Percentiles rank a stretch among this genome's conserved stretches.
phyloP scores from a whole-genome alignment of 2,113 vertebrate species.

The Xenus cinereus region DNA sequence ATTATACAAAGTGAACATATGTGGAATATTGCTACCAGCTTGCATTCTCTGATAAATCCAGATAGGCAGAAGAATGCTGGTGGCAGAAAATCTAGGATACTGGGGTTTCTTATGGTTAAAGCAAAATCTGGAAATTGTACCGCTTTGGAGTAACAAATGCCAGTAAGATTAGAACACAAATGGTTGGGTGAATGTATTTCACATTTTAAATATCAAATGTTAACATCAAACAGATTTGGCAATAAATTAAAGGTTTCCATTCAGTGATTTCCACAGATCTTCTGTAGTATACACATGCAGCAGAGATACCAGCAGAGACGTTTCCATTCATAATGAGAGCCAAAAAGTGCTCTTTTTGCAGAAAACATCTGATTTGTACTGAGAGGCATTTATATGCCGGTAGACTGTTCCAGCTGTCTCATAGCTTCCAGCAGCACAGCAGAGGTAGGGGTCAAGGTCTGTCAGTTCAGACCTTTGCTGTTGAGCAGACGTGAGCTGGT shows the following conservation, averaged over 20 bases:
- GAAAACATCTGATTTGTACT: not conserved
- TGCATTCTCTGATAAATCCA: slow-evolving; percentile 53
- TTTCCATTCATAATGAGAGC: not conserved
- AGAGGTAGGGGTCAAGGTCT: not conserved
- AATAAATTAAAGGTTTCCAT: not conserved
- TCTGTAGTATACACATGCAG: not conserved
- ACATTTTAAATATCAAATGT: not conserved
- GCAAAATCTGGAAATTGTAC: not conserved
- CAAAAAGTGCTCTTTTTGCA: not conserved
- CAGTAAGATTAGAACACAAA: not conserved
- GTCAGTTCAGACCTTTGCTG: not conserved
- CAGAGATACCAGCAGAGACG: not conserved
- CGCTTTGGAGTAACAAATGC: not conserved
- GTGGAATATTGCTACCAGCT: slow-evolving; percentile 43
- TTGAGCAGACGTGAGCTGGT: not conserved
- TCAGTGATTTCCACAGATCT: not conserved
- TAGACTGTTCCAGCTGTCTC: not conserved
- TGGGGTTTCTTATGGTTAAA: not conserved
- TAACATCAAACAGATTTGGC: not conserved
- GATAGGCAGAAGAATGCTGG: slow-evolving; percentile 52
- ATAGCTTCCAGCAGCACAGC: not conserved
- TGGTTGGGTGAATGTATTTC: not conserved
- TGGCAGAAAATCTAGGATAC: slow-evolving; percentile 16
- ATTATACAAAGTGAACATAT: slow-evolving; percentile 50
- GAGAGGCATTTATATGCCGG: not conserved